These are phyloP conservation scores for Nymphalis io DNA, from an alignment of 1,140 invertebrate genomes.

Conservation along the genomic window DNA sequence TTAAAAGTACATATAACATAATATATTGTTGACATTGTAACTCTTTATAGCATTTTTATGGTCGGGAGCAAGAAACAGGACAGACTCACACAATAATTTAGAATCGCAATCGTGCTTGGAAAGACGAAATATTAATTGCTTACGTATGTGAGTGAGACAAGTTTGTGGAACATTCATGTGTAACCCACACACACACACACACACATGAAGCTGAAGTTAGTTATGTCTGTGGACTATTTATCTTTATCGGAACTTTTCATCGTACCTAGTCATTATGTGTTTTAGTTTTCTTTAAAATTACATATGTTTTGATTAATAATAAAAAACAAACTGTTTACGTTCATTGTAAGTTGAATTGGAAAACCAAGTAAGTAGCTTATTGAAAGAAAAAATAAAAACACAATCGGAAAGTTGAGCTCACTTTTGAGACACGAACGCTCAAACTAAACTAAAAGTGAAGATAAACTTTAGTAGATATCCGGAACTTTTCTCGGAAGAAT, in stretches of 20 bases:
- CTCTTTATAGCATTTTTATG: neutral
- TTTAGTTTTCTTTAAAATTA: neutral
- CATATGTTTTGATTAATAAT: neutral
- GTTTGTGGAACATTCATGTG: neutral
- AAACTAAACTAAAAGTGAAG: no score
- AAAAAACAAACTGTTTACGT: no score
- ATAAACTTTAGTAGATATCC: no score
- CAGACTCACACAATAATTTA: slow-evolving; percentile 25
- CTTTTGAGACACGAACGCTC: no score
- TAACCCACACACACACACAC: no score
- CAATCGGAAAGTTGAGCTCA: no score
- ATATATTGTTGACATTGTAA: no score
- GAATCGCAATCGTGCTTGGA: slow-evolving; percentile 6
- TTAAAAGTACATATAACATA: no score
- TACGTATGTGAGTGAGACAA: slow-evolving; percentile 11
- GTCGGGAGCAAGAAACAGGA: slow-evolving; percentile 1
- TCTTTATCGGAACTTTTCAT: slow-evolving; percentile 1
- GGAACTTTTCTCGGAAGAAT: no score
- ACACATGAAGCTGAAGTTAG: neutral
- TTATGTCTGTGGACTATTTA: neutral
- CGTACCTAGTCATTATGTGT: neutral
- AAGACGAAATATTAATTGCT: slow-evolving; percentile 30
- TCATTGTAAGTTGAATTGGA: no score
- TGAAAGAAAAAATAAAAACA: no score
- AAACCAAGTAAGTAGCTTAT: no score